Evolutionary conservation across 2,797 vertebrate genomes (phyloP).

Genomic region (Arrhamphus sclerolepis): DNA sequence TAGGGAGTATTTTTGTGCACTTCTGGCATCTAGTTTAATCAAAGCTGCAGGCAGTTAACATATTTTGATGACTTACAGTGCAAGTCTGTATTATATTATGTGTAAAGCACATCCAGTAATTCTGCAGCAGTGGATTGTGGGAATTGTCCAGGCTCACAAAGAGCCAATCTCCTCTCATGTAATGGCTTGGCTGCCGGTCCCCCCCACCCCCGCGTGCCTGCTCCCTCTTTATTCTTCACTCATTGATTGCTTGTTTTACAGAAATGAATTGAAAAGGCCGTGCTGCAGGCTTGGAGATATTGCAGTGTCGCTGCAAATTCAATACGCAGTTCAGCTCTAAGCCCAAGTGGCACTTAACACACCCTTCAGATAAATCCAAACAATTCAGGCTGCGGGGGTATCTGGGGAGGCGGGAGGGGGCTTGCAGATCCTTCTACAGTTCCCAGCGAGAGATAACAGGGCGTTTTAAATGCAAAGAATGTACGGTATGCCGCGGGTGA

Average conservation of each 20-base stretch:
- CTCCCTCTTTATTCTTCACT: slow-evolving; percentile 16
- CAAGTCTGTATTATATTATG: slow-evolving; percentile 12
- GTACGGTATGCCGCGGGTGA: slow-evolving; percentile 49
- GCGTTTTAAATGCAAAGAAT: slow-evolving; percentile 65
- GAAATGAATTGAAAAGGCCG: slow-evolving; percentile 51
- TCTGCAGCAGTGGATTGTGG: slow-evolving; percentile 41
- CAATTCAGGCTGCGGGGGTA: slow-evolving; percentile 36
- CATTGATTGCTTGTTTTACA: slow-evolving; percentile 64
- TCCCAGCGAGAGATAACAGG: slow-evolving; percentile 56
- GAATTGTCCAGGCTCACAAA: slow-evolving; percentile 36
- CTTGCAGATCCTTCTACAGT: slow-evolving; percentile 9
- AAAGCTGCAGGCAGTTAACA: not conserved
- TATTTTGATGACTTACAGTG: slow-evolving; percentile 20
- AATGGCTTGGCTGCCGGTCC: not conserved
- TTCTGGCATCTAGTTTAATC: slow-evolving; percentile 4
- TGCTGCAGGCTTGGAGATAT: slow-evolving; percentile 40
- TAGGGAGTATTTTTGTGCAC: slow-evolving; percentile 18
- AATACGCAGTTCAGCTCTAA: slow-evolving; percentile 52
- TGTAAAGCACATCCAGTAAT: slow-evolving; percentile 17
- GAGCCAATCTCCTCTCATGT: slow-evolving; percentile 27
- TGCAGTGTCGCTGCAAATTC: slow-evolving; percentile 53
- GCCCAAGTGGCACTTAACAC: slow-evolving; percentile 62
- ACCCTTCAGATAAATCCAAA: slow-evolving; percentile 65
- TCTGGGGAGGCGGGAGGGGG: not conserved
- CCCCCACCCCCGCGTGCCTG: too few relatives aligned